These are phyloP conservation scores for Empidonax traillii DNA, from an alignment of 2,113 vertebrate genomes.

Conservation along the genomic window DNA sequence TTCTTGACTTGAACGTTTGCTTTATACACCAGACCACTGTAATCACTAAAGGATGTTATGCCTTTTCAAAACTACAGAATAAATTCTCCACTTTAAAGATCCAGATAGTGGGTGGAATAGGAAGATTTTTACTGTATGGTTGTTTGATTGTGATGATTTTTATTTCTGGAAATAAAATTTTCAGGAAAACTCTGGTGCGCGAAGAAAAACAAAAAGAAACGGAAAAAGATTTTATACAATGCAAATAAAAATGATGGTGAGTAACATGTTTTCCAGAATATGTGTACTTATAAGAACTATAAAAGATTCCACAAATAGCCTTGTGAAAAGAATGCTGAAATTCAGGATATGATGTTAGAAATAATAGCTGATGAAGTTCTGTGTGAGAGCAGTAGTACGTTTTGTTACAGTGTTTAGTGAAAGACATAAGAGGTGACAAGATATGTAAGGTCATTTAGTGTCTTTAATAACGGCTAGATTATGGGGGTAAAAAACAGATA, in stretches of 20 bases:
- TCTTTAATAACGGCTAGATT: background rate
- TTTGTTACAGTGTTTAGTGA: background rate
- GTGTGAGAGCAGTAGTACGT: background rate
- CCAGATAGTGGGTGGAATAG: background rate
- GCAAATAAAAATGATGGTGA: slow-evolving; percentile 87
- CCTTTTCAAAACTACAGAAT: background rate
- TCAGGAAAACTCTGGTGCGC: slow-evolving; percentile 91
- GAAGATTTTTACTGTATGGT: background rate
- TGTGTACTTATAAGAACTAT: background rate
- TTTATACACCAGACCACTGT: background rate
- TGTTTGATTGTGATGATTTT: slow-evolving; percentile 19
- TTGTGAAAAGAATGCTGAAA: background rate
- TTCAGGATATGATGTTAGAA: background rate
- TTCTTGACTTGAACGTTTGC: background rate
- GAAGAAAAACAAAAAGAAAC: slow-evolving; percentile 93
- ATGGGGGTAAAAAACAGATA: background rate
- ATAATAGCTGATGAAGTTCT: background rate
- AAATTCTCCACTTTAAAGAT: background rate
- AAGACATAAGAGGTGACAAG: background rate
- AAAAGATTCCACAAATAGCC: background rate
- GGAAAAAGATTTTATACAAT: slow-evolving; percentile 86
- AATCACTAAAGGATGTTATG: background rate
- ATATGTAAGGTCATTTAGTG: background rate
- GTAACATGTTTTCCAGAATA: background rate
- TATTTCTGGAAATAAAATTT: background rate